Evolutionary conservation across 2,888 invertebrate species (phyloP).

Genomic region (Cheilosia scutellata): DNA sequence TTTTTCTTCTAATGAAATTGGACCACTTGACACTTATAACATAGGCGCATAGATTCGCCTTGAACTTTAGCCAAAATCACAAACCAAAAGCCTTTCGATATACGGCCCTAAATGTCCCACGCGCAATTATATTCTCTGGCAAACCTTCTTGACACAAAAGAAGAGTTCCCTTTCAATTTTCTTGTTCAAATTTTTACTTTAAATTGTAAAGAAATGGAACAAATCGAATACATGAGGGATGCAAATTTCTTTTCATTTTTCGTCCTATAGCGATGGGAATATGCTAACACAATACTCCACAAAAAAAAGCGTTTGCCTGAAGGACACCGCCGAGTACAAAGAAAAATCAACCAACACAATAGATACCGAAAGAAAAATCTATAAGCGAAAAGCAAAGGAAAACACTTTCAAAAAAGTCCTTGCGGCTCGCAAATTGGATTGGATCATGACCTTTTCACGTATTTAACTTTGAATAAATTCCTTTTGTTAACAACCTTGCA

Average conservation of each 20-base stretch:
- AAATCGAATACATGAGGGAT: slow-evolving; percentile 36
- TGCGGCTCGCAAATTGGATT: slow-evolving; percentile 23
- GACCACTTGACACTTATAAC: too few relatives aligned
- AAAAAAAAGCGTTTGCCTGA: background rate
- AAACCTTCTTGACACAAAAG: background rate
- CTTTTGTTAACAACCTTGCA: background rate
- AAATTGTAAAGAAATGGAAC: slow-evolving; percentile 9
- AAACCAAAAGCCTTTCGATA: too few relatives aligned
- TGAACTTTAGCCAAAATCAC: too few relatives aligned
- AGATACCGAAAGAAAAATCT: background rate
- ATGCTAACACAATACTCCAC: background rate
- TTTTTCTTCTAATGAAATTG: too few relatives aligned
- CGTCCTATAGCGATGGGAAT: background rate
- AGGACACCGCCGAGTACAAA: background rate
- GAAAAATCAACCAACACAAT: slow-evolving; percentile 12
- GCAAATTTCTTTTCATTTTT: slow-evolving; percentile 30
- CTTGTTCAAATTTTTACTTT: background rate
- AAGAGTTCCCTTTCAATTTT: background rate
- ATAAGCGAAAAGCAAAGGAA: background rate
- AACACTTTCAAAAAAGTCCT: slow-evolving; percentile 12
- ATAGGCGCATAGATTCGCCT: too few relatives aligned
- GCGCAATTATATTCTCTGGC: background rate
- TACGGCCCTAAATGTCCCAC: too few relatives aligned
- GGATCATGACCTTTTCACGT: slow-evolving; percentile 4
- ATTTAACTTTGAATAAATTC: background rate